These are phyloP conservation scores for Thalassoma bifasciatum DNA, from an alignment of 2,113 vertebrate genomes.

Conservation along the genomic window DNA sequence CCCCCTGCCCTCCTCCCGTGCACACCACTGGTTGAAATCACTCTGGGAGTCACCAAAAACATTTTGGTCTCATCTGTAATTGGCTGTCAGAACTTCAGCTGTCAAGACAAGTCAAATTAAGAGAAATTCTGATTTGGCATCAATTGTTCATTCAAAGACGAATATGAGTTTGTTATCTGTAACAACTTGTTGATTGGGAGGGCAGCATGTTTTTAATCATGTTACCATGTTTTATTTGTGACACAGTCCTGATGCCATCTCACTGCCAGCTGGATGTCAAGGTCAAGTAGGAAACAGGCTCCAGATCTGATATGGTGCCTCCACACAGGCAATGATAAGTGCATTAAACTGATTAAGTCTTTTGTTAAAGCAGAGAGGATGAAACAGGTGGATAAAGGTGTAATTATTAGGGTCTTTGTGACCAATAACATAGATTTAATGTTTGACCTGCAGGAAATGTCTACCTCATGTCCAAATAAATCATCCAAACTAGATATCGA, in stretches of 20 bases:
- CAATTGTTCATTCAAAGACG: too few relatives aligned
- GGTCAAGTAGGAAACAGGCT: constrained; percentile 40
- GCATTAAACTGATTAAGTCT: constrained; percentile 67
- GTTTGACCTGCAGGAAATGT: constrained; percentile 26
- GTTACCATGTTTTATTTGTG: constrained; percentile 22
- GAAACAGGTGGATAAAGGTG: constrained; percentile 54
- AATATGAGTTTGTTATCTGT: too few relatives aligned
- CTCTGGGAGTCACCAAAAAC: too few relatives aligned
- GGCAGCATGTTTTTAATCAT: constrained; percentile 16
- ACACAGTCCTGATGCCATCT: constrained; percentile 39
- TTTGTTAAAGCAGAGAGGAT: constrained; percentile 33
- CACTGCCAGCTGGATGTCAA: constrained; percentile 61
- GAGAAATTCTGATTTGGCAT: too few relatives aligned
- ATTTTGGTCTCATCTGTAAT: too few relatives aligned
- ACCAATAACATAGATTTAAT: constrained; percentile 37
- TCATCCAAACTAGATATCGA: not conserved
- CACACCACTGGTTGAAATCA: too few relatives aligned
- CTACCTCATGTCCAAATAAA: constrained; percentile 7
- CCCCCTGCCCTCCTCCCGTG: too few relatives aligned
- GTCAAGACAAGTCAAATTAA: too few relatives aligned
- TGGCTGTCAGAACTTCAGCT: too few relatives aligned
- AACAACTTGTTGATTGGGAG: too few relatives aligned
- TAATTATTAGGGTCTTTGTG: constrained; percentile 46
- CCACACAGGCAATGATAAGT: constrained; percentile 34
- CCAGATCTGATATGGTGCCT: constrained; percentile 54